Evolutionary conservation across 2,797 vertebrate genomes (phyloP).

Genomic region (Tympanoctomys barrerae): DNA sequence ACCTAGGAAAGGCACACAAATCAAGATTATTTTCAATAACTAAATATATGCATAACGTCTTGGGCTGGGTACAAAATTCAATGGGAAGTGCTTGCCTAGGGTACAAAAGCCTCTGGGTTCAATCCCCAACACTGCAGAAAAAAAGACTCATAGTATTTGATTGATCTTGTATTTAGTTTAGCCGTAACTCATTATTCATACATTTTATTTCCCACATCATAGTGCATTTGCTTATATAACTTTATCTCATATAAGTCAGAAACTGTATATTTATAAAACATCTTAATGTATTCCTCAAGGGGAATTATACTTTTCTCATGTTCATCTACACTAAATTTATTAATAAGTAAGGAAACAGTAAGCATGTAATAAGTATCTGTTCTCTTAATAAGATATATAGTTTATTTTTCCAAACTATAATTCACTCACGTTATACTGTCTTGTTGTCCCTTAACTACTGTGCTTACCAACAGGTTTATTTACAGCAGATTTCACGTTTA

Average conservation of each 20-base stretch:
- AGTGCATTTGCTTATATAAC: not conserved
- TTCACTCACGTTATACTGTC: not conserved
- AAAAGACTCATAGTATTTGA: not conserved
- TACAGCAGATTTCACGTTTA: not conserved
- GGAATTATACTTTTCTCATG: not conserved
- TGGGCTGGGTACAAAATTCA: not conserved
- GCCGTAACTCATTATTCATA: not conserved
- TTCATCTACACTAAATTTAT: not conserved
- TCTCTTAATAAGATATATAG: not conserved
- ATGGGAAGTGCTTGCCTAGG: not conserved
- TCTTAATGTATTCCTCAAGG: not conserved
- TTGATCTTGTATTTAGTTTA: not conserved
- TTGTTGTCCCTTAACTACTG: not conserved
- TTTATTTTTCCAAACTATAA: not conserved
- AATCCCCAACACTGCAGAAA: not conserved
- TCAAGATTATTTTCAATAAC: not conserved
- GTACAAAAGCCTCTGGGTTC: not conserved
- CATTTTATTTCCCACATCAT: not conserved
- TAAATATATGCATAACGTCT: not conserved
- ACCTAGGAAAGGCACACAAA: not conserved
- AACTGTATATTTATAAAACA: not conserved
- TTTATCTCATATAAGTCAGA: not conserved
- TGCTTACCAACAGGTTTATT: not conserved
- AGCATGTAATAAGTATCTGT: not conserved
- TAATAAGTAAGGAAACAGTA: not conserved